Evolutionary conservation across 2,113 vertebrate species (phyloP), one percentile per base, ranked within the genome.

Genomic region (Bos taurus): DNA sequence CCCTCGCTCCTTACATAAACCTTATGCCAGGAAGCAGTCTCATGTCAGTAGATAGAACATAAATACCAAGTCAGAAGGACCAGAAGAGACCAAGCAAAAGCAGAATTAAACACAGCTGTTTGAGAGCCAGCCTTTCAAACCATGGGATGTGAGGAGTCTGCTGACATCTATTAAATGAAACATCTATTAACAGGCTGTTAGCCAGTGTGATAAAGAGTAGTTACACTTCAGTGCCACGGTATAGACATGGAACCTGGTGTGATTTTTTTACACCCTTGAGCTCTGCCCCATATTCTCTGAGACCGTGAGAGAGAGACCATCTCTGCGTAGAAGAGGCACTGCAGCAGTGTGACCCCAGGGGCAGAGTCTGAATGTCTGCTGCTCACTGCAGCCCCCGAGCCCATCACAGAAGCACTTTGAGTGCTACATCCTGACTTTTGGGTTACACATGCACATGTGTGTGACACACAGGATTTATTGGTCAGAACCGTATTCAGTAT

Each of bases 261-360:
- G 89, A 78, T 85, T 90, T 85, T 98, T 97, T 98, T 96, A 59
- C 40, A 83, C 46, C 84, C 25, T 1, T 56, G 87, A 82, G 78
- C 96, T 97, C 54, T 33, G 26, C 30, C 54, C 80, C 54, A 56
- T 50, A 5, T 54, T 25, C 80, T 25, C 50, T 21, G 52, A 74
- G 91, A 28, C 5, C 2, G 15, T 5, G 4, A 15, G 19, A 16
- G 25, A 16, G 60, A 50, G 30, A 26, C 56, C 7, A 8, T 17
- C 23, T 36, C 28, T 36, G 17, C 19, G 52, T 10, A 19, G 88
- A 30, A 6, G 1, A 30, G 7, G 64, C 1, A 7, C 11, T 6
- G 36, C 1, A 4, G 59, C 85, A 4, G 7, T 7, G 50, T 21
- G 36, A 48, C 17, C 25, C 30, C 30, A 33, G 60, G 60, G 60